These are phyloP conservation scores for Pseudorhiza aurosa DNA, from an alignment of 30 jellyfish, hydroid and myxozoan genomes.

Conservation along the genomic window DNA sequence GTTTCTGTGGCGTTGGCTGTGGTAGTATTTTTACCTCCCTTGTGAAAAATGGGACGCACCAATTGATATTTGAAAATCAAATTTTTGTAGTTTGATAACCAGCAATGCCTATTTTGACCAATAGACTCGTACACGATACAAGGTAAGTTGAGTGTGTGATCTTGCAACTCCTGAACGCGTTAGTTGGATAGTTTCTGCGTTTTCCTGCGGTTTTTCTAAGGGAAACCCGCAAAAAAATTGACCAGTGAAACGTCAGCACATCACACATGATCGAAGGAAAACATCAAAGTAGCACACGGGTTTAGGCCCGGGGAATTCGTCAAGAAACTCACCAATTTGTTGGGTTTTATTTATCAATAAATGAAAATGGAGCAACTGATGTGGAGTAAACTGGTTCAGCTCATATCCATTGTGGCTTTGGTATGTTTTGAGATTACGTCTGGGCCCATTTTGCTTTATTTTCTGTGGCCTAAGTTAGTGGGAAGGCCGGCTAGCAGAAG, in stretches of 20 bases:
- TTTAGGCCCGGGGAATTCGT: conserved; percentile 26
- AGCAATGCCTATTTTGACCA: no score
- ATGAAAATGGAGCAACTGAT: not conserved
- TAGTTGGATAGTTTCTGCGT: no score
- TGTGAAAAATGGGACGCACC: no score
- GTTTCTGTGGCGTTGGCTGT: no score
- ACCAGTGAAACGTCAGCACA: conserved; percentile 75
- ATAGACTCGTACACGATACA: no score
- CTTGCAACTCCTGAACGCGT: no score
- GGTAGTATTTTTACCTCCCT: no score
- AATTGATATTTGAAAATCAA: no score
- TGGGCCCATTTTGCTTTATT: not conserved
- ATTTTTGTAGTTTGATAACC: no score
- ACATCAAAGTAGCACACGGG: not conserved
- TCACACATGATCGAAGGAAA: conserved; percentile 38
- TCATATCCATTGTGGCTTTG: not conserved
- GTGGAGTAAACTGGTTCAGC: not conserved
- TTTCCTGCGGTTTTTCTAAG: conserved; percentile 4
- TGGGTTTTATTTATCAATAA: not conserved
- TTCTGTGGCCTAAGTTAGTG: no score
- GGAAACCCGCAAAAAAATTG: conserved; percentile 13
- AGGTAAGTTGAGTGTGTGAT: no score
- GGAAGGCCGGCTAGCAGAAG: no score
- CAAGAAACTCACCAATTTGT: not conserved
- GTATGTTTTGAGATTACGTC: not conserved